Evolutionary conservation across 1,140 invertebrate species (phyloP), one percentile per base, ranked within the genome.

Genomic region (Heliconius congener): DNA sequence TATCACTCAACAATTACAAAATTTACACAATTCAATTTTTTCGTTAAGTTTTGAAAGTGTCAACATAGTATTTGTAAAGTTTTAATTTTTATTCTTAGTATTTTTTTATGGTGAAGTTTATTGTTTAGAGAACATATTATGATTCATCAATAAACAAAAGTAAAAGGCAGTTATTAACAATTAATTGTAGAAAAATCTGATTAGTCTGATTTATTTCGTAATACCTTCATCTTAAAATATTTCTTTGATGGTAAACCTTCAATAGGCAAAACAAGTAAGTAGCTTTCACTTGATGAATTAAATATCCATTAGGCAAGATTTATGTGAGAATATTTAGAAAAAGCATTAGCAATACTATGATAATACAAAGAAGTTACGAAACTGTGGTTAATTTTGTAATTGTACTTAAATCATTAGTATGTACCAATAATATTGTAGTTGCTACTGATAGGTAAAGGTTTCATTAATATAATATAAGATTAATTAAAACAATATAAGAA

Each of bases 81-180:
- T 74, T 79, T 6, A 55, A 57, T 74, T 66, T 78, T 19, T 37
- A 27, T 71, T 34, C 60, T 71, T 39, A 70, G 27, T 11, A 71
- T n/a, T 13, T 34, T 42, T 73, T 27, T 81, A 57, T 81, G 75
- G 73, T 75, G 71, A 81, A 82, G 73, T 74, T 74, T 75, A 78
- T 82, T 81, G 77, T 81, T 77, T 23, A 50, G 18, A 78, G 77
- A 79, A 75, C 73, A 78, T 78, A 80, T 80, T 82, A 79, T 84
- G 78, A 84, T 79, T 82, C 78, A 82, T 77, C 16, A 66, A 55
- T 71, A 77, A 81, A 77, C 75, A 77, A 81, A 81, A 39, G 57
- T 60, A 60, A 60, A 8, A 23, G 23, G n/a, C 13, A 42, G 11
- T 42, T 27, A n/a, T 60, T n/a, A n/a, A 27, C n/a, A 27, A 60